A percentile compares a stretch with the other conserved stretches of the same genome.
phyloP scores from a whole-genome alignment of 92 coral and sea anemone species.

The Siderastrea siderea region DNA sequence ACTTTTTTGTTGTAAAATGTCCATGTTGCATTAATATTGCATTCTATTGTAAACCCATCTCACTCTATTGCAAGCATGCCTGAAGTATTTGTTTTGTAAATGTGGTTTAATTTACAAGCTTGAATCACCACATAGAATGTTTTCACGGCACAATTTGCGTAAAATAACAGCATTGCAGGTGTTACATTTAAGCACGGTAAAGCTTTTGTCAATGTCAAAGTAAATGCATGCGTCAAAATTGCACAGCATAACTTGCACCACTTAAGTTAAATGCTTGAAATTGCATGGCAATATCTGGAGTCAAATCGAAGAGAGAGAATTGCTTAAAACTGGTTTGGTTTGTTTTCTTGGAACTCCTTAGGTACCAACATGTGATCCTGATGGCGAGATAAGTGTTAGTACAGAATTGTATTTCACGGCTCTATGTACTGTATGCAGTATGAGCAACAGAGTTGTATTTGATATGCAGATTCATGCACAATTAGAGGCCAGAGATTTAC shows the following conservation, averaged over 20 bases:
- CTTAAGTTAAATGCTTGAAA: neutral
- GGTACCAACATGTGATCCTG: constrained; percentile 24
- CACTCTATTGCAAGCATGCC: neutral
- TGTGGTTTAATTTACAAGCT: neutral
- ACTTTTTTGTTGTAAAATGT: no score
- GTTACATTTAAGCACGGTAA: neutral
- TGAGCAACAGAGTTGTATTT: neutral
- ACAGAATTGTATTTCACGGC: constrained; percentile 1
- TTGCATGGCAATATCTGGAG: neutral
- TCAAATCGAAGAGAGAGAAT: neutral
- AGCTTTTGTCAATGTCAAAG: neutral
- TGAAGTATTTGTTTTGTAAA: no score
- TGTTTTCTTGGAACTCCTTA: constrained; percentile 52
- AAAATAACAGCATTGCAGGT: neutral
- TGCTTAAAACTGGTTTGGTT: constrained; percentile 25
- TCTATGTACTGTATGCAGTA: neutral
- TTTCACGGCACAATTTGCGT: neutral
- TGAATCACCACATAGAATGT: neutral
- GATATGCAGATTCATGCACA: neutral
- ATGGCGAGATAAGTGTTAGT: constrained; percentile 34
- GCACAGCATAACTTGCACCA: neutral
- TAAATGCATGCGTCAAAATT: neutral
- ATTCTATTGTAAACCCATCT: no score
- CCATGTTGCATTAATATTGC: no score
- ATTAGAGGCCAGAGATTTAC: no score